phyloP scores from a whole-genome alignment of 2,888 invertebrate species.

The Silvanus unidentatus region DNA sequence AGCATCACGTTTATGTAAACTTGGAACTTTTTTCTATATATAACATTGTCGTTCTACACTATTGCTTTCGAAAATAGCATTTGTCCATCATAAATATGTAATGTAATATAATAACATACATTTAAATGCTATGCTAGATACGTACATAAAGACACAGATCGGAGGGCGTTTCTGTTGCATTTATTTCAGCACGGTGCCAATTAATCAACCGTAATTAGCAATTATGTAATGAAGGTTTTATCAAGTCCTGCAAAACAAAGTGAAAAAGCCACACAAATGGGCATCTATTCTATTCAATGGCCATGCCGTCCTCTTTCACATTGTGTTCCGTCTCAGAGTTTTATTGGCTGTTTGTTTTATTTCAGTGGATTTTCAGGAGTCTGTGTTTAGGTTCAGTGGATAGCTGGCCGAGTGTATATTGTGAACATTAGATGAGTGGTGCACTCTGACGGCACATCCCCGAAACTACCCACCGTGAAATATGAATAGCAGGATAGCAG shows the following conservation, averaged over 20 bases:
- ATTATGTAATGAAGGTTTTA: no score
- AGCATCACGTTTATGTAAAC: slow-evolving; percentile 15
- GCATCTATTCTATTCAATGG: no score
- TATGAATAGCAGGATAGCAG: no score
- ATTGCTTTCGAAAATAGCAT: slow-evolving; percentile 21
- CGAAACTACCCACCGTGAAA: slow-evolving; percentile 37
- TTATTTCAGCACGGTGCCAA: no score
- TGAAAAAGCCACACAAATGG: neutral
- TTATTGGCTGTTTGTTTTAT: slow-evolving; percentile 3
- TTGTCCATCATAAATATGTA: slow-evolving; percentile 11
- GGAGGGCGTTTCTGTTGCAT: no score
- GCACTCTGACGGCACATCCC: slow-evolving; percentile 33
- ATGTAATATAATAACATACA: slow-evolving; percentile 10
- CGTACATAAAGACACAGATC: no score
- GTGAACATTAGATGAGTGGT: slow-evolving; percentile 23
- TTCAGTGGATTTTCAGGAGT: slow-evolving; percentile 1
- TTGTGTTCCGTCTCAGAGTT: no score
- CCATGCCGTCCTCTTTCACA: no score
- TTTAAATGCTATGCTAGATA: no score
- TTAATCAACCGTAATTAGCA: no score
- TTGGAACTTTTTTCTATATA: slow-evolving; percentile 9
- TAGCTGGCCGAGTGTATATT: slow-evolving; percentile 14
- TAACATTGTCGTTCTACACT: slow-evolving; percentile 19
- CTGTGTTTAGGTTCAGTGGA: slow-evolving; percentile 7
- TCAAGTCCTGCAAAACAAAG: neutral